Conservation (phyloP, 2,888 invertebrate genomes). For the Eupithecia tripunctaria region DNA sequence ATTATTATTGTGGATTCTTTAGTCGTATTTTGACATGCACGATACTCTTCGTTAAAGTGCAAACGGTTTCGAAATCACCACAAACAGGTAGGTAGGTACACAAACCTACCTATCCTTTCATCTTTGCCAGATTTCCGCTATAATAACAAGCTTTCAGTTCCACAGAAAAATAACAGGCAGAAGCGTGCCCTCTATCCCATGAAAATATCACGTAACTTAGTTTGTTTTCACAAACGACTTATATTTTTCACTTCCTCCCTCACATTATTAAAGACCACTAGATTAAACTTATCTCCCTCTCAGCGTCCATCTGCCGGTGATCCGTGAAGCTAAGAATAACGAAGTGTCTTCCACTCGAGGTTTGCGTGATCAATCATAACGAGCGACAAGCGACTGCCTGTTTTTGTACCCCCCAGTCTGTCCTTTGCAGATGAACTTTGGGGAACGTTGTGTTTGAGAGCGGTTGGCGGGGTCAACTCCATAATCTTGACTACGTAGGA, state of each 20-base stretch:
- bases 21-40: neutral
- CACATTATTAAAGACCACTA: constrained; percentile 24
- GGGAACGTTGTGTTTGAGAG: constrained; percentile 17
- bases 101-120: neutral
- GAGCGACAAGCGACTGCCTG: constrained; percentile 61
- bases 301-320: constrained; percentile 50
- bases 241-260: constrained; percentile 20
- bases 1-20: neutral
- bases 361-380: constrained; percentile 66
- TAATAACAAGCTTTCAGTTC: neutral
- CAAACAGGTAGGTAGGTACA: neutral
- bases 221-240: constrained; percentile 7
- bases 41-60: neutral
- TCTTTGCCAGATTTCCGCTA: neutral
- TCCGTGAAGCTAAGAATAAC: constrained; percentile 55
- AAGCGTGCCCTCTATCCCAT: neutral
- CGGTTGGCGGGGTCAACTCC: constrained; percentile 24
- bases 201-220: neutral
- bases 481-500: no score
- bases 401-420: constrained; percentile 62
- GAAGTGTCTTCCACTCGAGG: constrained; percentile 55
- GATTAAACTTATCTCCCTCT: constrained; percentile 36
- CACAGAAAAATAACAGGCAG: neutral
- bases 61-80: neutral
- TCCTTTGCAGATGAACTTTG: constrained; percentile 65